A percentile compares a stretch with the other conserved stretches of the same genome.
Evolutionary conservation across 2,797 vertebrate genomes (phyloP).

Genomic region (Podargus strigoides): DNA sequence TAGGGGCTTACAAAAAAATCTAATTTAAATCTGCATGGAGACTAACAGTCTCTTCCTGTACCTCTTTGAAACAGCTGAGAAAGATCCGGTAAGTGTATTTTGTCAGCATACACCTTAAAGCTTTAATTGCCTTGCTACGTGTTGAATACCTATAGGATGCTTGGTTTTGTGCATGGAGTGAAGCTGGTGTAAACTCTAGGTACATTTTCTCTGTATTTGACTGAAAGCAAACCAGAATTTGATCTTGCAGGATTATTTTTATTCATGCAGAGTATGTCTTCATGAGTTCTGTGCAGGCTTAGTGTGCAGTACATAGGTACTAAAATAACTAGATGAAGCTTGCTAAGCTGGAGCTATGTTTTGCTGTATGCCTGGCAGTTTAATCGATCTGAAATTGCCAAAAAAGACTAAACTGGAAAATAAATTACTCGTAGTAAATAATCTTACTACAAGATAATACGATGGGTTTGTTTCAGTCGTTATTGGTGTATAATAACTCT

Average conservation of each 20-base stretch:
- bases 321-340: neutral
- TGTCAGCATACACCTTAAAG: neutral
- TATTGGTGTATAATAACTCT: neutral
- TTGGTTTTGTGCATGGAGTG: neutral
- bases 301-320: fast-evolving
- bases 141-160: neutral
- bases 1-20: conserved; percentile 11
- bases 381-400: neutral
- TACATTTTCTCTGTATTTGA: neutral
- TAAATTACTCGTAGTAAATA: neutral
- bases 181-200: neutral
- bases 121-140: neutral
- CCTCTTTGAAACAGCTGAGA: conserved; percentile 1
- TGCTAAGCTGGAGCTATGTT: neutral
- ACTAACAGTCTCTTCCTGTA: neutral
- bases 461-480: neutral
- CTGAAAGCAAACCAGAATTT: neutral
- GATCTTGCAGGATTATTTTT: neutral
- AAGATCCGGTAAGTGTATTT: neutral
- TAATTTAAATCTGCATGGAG: conserved; percentile 25
- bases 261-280: neutral
- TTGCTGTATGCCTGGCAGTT: neutral
- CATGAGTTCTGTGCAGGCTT: neutral
- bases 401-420: neutral
- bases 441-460: neutral